phyloP scores from a whole-genome alignment of 1,140 invertebrate genomes.

The Ceratoteleas bidentatus region DNA sequence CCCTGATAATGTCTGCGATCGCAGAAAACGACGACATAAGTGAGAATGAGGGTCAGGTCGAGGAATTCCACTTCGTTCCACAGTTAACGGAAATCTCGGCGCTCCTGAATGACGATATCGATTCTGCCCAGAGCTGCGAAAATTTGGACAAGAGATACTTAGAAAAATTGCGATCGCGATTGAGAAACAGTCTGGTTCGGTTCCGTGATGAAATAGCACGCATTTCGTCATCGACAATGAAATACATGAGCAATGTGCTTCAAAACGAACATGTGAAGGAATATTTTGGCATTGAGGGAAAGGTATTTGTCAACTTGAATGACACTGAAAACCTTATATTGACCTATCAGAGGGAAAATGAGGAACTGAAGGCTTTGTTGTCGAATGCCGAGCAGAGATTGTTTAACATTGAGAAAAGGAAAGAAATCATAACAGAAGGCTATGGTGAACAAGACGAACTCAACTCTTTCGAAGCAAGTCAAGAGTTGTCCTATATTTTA shows the following conservation, averaged over 20 bases:
- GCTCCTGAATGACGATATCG: slow-evolving; percentile 82
- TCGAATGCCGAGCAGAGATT: slow-evolving; percentile 79
- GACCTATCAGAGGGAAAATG: slow-evolving; percentile 81
- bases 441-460: slow-evolving; percentile 81
- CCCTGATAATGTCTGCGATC: neutral
- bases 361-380: slow-evolving; percentile 84
- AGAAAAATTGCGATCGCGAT: slow-evolving; percentile 82
- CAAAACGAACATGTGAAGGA: slow-evolving; percentile 65
- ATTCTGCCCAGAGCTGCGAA: slow-evolving; percentile 69
- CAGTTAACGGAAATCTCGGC: slow-evolving; percentile 85
- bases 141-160: slow-evolving; percentile 82
- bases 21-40: slow-evolving; percentile 12
- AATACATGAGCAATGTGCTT: slow-evolving; percentile 58
- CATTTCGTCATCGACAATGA: slow-evolving; percentile 84
- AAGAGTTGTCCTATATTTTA: slow-evolving; percentile 77
- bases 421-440: slow-evolving; percentile 85
- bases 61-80: slow-evolving; percentile 86
- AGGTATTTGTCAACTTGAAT: slow-evolving; percentile 69
- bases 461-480: slow-evolving; percentile 67
- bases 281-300: slow-evolving; percentile 62
- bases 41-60: slow-evolving; percentile 70
- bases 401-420: slow-evolving; percentile 80
- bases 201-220: slow-evolving; percentile 86
- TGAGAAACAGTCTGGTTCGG: slow-evolving; percentile 85
- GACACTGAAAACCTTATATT: slow-evolving; percentile 80